Base-by-base conservation (phyloP, 2,888 invertebrate species). In the Drosophila pseudotalamancana region DNA sequence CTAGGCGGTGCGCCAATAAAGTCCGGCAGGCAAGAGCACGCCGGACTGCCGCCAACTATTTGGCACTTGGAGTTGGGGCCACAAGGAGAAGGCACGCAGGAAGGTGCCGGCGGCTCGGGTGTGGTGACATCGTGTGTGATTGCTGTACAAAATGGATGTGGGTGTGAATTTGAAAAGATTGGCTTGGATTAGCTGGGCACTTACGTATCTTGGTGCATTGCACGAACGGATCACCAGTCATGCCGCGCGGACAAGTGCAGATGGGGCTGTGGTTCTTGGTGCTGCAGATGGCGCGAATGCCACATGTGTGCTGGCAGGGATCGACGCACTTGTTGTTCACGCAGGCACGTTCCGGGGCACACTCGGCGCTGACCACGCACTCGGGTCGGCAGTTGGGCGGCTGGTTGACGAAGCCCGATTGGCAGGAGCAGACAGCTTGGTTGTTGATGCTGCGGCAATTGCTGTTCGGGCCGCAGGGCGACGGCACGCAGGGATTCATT, bases 391-490 rank as follows among this genome's bases (percentile, higher is more conserved):
- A 97, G 50, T 93, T 93, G 1, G 96, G 96, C 48, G 97, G 97
- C 64, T 94, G 94, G 54, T 96, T 96, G 45, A 95, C 93, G 82
- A 95, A 96, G 77, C 95, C 95, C 1, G 95, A 95, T 72, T 95
- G 92, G 85, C 97, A 97, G 0, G 96, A 96, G 89, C 97, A 97
- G 0, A 96, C 96, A 0, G 96, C 96, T 92, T 96, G 96, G 78
- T 93, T 92, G 82, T 96, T 95, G 6, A 95, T 94, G 81, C 94
- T 94, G 83, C 96, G 93, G 71, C 97, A 97, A 88, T 96, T 95
- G 88, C 96, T 96, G 90, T 97, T 96, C 0, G 96, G 96, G 46
- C 97, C 97, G 90, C 97, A 97, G 0, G 97, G 97, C 19, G 96
- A 94, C 51, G 96, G 96, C 65, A 94, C 93, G 85, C 97, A 97